A percentile compares a stretch with the other conserved stretches of the same genome.
Evolutionary conservation across 2,113 vertebrate genomes (phyloP).

Genomic region (Pachypanchax playfairii): DNA sequence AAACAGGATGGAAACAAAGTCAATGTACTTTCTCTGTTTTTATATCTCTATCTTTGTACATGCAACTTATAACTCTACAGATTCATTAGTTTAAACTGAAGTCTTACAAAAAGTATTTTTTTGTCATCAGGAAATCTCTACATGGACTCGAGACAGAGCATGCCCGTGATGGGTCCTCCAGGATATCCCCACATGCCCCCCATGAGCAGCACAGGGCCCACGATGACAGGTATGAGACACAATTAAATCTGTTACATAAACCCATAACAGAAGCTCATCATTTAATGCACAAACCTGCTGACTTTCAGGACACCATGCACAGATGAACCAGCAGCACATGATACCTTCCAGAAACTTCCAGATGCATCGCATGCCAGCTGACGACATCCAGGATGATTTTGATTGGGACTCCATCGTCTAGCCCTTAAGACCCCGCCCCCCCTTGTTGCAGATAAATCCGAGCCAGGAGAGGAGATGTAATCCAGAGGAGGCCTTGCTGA

Average conservation of each 20-base stretch:
- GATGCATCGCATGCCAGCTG: conserved; percentile 89
- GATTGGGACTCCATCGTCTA: conserved; percentile 96
- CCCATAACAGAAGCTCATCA: neutral
- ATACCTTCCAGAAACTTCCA: conserved; percentile 89
- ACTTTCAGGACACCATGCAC: conserved; percentile 85
- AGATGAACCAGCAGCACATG: conserved; percentile 93
- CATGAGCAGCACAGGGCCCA: conserved; percentile 85
- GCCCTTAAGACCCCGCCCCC: conserved; percentile 16
- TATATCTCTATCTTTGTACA: no score
- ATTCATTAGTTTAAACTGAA: neutral
- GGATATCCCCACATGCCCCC: conserved; percentile 88
- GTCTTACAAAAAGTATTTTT: conserved; percentile 2
- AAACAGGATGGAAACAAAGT: neutral
- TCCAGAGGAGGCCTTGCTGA: conserved; percentile 60
- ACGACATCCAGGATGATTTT: conserved; percentile 93
- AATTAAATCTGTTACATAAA: neutral
- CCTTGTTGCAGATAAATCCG: conserved; percentile 37
- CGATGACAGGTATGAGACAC: conserved; percentile 82
- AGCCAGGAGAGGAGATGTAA: conserved; percentile 59
- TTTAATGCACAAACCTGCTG: neutral
- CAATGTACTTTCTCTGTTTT: neutral
- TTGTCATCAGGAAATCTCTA: conserved; percentile 86
- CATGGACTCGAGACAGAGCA: conserved; percentile 89
- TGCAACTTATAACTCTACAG: no score
- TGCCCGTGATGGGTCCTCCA: conserved; percentile 90